These are phyloP conservation scores for Recurvirostra avosetta DNA, from an alignment of 2,113 vertebrate species.

Conservation along the genomic window DNA sequence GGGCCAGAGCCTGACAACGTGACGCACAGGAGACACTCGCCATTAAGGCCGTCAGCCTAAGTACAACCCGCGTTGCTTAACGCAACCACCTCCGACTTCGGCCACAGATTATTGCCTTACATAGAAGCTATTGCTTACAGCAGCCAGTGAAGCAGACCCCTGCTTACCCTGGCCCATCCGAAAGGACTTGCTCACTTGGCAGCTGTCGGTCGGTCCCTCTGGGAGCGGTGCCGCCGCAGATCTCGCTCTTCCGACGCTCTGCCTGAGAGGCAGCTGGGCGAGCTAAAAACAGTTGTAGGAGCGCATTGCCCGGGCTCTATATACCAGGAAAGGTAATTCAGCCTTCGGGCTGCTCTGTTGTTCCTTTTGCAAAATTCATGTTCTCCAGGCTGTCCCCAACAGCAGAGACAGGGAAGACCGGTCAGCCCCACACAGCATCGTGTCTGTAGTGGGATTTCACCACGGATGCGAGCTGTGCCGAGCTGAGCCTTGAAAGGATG, in stretches of 20 bases:
- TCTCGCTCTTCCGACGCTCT: neutral
- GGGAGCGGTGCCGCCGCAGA: neutral
- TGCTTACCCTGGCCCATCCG: neutral
- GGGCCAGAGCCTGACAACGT: neutral
- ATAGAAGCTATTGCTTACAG: neutral
- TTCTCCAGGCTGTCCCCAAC: neutral
- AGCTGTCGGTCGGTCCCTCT: neutral
- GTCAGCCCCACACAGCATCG: neutral
- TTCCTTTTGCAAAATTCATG: neutral
- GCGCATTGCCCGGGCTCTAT: neutral
- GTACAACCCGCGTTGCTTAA: neutral
- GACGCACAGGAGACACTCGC: fast-evolving
- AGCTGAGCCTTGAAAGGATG: neutral
- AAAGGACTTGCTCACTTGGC: neutral
- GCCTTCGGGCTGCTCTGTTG: neutral
- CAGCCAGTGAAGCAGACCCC: neutral
- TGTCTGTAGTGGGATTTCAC: neutral
- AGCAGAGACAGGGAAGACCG: neutral
- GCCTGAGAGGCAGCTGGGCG: neutral
- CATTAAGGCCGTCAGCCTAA: neutral
- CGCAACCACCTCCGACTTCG: neutral
- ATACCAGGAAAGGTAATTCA: neutral
- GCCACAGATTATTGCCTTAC: neutral
- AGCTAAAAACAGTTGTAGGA: neutral
- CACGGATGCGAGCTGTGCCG: neutral